Base-by-base conservation (phyloP, 2,113 vertebrate species). In the Halichoeres trimaculatus region DNA sequence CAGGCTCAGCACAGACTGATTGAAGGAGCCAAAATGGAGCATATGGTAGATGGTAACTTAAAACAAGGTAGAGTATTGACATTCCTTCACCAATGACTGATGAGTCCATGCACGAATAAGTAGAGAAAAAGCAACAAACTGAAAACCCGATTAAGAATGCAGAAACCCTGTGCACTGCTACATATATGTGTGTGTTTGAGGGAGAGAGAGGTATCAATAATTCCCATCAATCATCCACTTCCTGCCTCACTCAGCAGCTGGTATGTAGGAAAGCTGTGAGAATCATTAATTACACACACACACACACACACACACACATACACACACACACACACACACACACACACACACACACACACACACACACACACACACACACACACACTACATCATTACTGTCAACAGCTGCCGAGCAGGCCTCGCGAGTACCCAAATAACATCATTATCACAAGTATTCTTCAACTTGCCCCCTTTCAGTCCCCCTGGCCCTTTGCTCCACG, bases 221-320 rank as follows among this genome's bases (percentile, higher is more conserved):
- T 90, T 92, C 85, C 80, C 88, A 92, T 91, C 89, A 89, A 91
- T 93, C 87, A 89, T 90, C 80, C 81, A 74, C 84, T 91, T 93
- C 88, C 85, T 91, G 83, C 71, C 68, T 88, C 80, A 88, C 73
- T 90, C 88, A 90, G 86, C 92, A 92, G 90, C 85, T 92, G 90
- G 91, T 90, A 87, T 85, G 88, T 88, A 89, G 85, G 84, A 82
- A 78, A 86, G 76, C 76, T 56, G 79, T 75, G 86, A 85, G 85
- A 84, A 87, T 89, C 83, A 87, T 90, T 86, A 83, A 88, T 91
- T 89, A 88, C 80, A 80, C 61, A 75, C 83, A 74, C 53, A 75
- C 69, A 58, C 69, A 56, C 72, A 86, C 75, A 78, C 50, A 24
- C 68, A 63, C 61, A 71, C 47, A 54, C 54, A 58, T 54, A 58